A percentile compares a stretch with the other conserved stretches of the same genome.
phyloP scores from a whole-genome alignment of 2,113 vertebrate species.

The Anser brachyrhynchus region DNA sequence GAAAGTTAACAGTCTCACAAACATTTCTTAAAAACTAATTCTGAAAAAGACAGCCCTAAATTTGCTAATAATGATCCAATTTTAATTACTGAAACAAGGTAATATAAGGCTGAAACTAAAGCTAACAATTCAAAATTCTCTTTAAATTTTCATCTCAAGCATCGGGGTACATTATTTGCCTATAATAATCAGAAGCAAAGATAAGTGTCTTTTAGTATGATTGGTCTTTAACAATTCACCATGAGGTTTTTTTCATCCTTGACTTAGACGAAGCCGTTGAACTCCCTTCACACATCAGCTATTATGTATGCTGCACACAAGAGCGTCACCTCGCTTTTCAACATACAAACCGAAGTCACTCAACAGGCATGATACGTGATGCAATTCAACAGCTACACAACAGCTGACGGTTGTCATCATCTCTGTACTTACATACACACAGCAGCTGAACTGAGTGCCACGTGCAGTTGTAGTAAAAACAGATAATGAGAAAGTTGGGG shows the following conservation, averaged over 20 bases:
- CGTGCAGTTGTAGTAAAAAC: not conserved
- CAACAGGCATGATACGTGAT: not conserved
- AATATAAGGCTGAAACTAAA: not conserved
- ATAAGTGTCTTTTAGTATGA: not conserved
- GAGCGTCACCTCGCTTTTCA: not conserved
- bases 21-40: not conserved
- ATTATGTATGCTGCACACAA: not conserved
- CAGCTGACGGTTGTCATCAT: not conserved
- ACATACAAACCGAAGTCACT: not conserved
- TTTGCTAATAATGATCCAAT: not conserved
- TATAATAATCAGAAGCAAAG: not conserved
- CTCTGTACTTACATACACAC: not conserved
- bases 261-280: not conserved
- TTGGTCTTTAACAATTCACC: too few species aligned
- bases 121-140: not conserved
- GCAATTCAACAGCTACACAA: not conserved
- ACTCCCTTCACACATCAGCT: not conserved
- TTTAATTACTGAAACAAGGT: not conserved
- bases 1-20: not conserved
- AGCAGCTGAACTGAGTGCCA: accelerated
- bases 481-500: not conserved
- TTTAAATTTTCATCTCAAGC: not conserved
- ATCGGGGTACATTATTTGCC: not conserved
- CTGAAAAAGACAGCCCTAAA: not conserved
- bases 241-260: too few species aligned